A percentile compares a stretch with the other conserved stretches of the same genome.
phyloP scores from a whole-genome alignment of 1,140 invertebrate species.

The Drosophila arizonae region DNA sequence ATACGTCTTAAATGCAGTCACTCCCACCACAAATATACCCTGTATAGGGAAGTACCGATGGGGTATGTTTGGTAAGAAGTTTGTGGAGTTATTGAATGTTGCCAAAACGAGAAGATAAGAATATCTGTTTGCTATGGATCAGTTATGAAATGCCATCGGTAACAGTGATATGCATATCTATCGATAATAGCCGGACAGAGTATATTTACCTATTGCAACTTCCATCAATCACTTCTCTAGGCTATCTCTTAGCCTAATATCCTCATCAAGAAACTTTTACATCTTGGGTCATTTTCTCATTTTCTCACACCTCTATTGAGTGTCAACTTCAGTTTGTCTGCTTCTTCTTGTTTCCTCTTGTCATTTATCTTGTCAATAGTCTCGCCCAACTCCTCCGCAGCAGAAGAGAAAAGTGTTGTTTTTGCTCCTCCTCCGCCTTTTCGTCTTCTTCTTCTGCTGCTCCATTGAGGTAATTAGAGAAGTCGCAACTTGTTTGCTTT shows the following conservation, averaged over 20 bases:
- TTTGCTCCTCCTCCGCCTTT: background rate
- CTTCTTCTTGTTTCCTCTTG: conserved; percentile 35
- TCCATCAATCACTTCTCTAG: background rate
- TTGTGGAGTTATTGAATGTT: background rate
- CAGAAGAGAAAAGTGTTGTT: conserved; percentile 11
- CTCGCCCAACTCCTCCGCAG: conserved; percentile 26
- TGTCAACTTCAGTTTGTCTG: conserved; percentile 36
- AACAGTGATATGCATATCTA: background rate
- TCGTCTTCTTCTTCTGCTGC: background rate
- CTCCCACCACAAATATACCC: conserved; percentile 8
- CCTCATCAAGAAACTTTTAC: background rate
- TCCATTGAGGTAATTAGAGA: conserved; percentile 61
- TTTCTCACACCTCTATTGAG: conserved; percentile 39
- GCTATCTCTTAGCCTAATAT: conserved; percentile 17
- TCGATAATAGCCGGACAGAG: too few species aligned
- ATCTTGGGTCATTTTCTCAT: conserved; percentile 1
- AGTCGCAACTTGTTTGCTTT: conserved; percentile 23
- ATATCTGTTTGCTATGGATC: too few species aligned
- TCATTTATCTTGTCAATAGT: conserved; percentile 54
- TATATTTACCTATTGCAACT: background rate
- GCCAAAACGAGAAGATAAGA: too few species aligned
- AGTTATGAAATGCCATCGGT: too few species aligned
- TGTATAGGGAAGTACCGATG: background rate
- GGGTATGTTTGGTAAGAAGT: background rate
- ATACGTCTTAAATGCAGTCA: conserved; percentile 24